phyloP scores from a whole-genome alignment of 2,888 invertebrate genomes.

The Tenthredo notha region DNA sequence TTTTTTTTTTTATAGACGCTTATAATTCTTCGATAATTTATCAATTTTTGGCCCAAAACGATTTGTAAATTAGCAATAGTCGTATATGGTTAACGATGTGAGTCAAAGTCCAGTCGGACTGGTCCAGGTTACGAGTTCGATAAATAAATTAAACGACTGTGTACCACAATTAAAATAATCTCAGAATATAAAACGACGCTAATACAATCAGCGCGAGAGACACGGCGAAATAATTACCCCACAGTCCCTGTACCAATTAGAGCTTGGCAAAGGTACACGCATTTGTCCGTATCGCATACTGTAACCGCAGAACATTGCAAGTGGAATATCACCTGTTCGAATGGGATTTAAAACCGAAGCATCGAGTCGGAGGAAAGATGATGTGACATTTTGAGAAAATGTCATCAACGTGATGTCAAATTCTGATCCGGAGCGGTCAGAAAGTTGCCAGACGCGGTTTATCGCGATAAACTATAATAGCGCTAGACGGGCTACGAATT shows the following conservation, averaged over 20 bases:
- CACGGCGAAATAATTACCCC: conserved; percentile 56
- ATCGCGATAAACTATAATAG: neutral
- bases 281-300: conserved; percentile 43
- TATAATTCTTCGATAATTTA: neutral
- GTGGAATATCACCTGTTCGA: conserved; percentile 33
- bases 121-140: conserved; percentile 30
- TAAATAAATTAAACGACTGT: conserved; percentile 55
- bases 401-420: neutral
- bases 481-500: neutral
- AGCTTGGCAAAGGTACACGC: conserved; percentile 31
- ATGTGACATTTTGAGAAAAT: neutral
- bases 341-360: neutral
- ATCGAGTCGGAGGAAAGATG: neutral
- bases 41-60: neutral
- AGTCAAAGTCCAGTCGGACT: conserved; percentile 27
- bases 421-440: neutral
- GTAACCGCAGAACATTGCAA: neutral
- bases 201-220: conserved; percentile 53
- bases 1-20: too few relatives aligned
- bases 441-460: neutral
- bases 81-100: conserved; percentile 3
- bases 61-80: neutral
- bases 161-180: conserved; percentile 59
- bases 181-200: conserved; percentile 56
- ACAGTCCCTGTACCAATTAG: conserved; percentile 40